phyloP scores from a whole-genome alignment of 2,888 invertebrate genomes.

The Mesorhabditis spiculigera region DNA sequence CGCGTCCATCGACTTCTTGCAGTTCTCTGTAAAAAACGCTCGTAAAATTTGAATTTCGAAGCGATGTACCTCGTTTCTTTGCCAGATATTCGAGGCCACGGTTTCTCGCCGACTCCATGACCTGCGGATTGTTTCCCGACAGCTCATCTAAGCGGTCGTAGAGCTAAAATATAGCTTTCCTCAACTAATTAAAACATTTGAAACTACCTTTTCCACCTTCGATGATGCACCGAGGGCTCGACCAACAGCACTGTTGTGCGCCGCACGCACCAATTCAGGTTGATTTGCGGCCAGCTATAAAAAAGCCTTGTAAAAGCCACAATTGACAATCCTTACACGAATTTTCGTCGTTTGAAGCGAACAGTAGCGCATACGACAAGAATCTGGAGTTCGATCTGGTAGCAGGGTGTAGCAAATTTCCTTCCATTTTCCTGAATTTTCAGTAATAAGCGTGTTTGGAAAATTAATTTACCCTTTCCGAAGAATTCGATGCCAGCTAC shows the following conservation, averaged over 20 bases:
- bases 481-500: constrained; percentile 68
- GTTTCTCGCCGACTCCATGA: neutral
- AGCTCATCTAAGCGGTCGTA: neutral
- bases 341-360: neutral
- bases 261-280: neutral
- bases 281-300: neutral
- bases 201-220: no score
- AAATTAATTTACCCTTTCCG: constrained; percentile 63
- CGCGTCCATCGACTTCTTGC: no score
- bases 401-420: neutral
- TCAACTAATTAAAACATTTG: neutral
- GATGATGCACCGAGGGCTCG: neutral
- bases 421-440: constrained; percentile 19
- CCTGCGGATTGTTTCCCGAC: neutral
- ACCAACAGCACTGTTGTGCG: neutral
- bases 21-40: no score
- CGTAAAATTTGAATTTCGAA: no score
- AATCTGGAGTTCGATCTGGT: neutral
- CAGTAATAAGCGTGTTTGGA: no score
- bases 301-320: neutral
- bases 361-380: neutral
- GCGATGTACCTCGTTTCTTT: neutral
- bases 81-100: neutral
- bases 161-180: neutral
- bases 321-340: neutral